These are phyloP conservation scores for Nematolebias whitei DNA, from an alignment of 2,113 vertebrate species.

Conservation along the genomic window DNA sequence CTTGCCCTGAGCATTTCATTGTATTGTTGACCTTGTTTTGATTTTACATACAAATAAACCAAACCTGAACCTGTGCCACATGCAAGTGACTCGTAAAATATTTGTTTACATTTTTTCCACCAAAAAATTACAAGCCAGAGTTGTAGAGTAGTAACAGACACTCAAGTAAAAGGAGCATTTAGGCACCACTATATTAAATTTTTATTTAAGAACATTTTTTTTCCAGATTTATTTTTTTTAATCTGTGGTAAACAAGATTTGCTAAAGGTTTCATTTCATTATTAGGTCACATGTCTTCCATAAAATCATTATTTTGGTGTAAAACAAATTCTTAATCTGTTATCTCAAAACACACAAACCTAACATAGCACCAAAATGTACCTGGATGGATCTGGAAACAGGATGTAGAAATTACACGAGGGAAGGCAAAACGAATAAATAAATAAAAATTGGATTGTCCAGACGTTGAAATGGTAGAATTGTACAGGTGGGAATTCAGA, in stretches of 20 bases:
- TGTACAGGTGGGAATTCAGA: conserved; percentile 36
- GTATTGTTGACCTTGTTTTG: too few relatives aligned
- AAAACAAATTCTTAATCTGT: background rate
- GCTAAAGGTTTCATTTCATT: background rate
- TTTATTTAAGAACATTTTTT: too few relatives aligned
- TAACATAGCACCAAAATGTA: background rate
- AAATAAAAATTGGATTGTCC: conserved; percentile 34
- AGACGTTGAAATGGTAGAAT: conserved; percentile 37
- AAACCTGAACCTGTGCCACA: too few relatives aligned
- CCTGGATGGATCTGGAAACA: conserved; percentile 4
- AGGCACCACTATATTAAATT: too few relatives aligned
- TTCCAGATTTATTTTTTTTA: too few relatives aligned
- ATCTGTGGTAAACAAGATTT: too few relatives aligned
- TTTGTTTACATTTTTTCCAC: too few relatives aligned
- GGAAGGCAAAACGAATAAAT: conserved; percentile 5
- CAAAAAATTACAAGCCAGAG: too few relatives aligned
- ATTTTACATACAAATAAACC: too few relatives aligned
- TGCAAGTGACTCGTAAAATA: too few relatives aligned
- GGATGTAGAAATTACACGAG: conserved; percentile 5
- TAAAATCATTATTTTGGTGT: background rate
- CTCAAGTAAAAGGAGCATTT: background rate
- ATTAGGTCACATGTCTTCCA: background rate
- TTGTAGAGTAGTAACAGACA: too few relatives aligned
- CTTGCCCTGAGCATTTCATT: too few relatives aligned
- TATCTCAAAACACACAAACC: conserved; percentile 32